Conservation (phyloP, 2,797 vertebrate species). For the Bryconaethiops microstoma region DNA sequence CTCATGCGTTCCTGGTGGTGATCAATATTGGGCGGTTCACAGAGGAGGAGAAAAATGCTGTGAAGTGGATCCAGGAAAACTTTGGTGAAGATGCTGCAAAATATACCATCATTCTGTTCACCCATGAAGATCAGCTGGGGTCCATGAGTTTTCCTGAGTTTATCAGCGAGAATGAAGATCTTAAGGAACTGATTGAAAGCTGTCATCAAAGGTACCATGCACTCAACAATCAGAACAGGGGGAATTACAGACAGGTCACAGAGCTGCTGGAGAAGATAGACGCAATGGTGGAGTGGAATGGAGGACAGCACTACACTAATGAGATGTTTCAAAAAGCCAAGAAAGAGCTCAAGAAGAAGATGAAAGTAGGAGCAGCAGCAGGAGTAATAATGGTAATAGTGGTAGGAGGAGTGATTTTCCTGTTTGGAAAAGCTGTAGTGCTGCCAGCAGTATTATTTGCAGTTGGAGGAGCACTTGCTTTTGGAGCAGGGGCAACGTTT, state of each 20-base stretch:
- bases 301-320: constrained; percentile 73
- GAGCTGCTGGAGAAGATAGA: constrained; percentile 72
- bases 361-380: too few relatives aligned
- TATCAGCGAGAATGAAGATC: constrained; percentile 67
- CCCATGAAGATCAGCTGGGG: constrained; percentile 67
- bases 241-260: constrained; percentile 64
- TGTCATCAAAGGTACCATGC: constrained; percentile 73
- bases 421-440: too few relatives aligned
- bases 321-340: constrained; percentile 74
- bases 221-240: constrained; percentile 72
- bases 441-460: too few relatives aligned
- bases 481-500: too few relatives aligned
- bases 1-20: constrained; percentile 73
- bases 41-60: constrained; percentile 71
- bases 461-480: too few relatives aligned
- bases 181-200: constrained; percentile 67
- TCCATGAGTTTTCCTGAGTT: constrained; percentile 63
- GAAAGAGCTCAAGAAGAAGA: too few relatives aligned
- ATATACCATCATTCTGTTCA: constrained; percentile 61
- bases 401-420: too few relatives aligned
- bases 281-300: constrained; percentile 72
- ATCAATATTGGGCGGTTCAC: constrained; percentile 52
- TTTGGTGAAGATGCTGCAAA: constrained; percentile 74
- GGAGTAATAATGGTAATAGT: too few relatives aligned
- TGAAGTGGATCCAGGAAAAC: constrained; percentile 78